Evolutionary conservation across 64 coral and sea anemone genomes (phyloP), one percentile per base, ranked within the genome.

Genomic region (Catalaphyllia jardinei): DNA sequence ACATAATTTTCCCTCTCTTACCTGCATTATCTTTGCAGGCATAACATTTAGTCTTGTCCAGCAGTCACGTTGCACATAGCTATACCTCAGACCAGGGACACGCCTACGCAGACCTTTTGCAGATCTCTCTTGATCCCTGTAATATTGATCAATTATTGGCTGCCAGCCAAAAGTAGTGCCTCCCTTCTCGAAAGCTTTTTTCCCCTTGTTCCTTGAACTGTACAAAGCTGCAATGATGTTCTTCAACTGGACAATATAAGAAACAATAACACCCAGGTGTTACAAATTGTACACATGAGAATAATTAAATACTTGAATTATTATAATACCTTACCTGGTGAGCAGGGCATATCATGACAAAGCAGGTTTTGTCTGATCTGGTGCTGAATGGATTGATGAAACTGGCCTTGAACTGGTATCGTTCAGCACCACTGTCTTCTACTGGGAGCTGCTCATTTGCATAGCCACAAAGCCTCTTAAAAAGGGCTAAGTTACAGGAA

Each of bases 21-120:
- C 89, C 54, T 90, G 89, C 78, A 90, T 90, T 8, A 90, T 79
- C 55, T 90, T 82, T 60, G 89, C 89, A 73, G 78, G 77, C 74
- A 60, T 51, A 19, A 90, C 88, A 82, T 90, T 90, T 7, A 81
- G 46, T 10, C 88, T 72, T 59, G 78, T 90, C 89, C 89, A 90
- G 25, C 63, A 50, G 73, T 90, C 89, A 30, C 89, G 64, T 19
- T 73, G 31, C 10, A 90, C 89, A 90, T 55, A 90, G 64, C 64
- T 65, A 19, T 82, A 69, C 49, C 72, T 90, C 77, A 90, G 52
- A 18, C 61, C 76, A 29, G 89, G 89, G 2, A 90, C 89, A 19
- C 29, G 60, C 20, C 12, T 62, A 17, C 60, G 4, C 20, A 62
- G 60, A 0, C 20, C 20, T 20, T 62, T 15, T 20, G 14, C 15